Evolutionary conservation across 2,888 invertebrate genomes (phyloP).

Genomic region (Cephus spinipes): DNA sequence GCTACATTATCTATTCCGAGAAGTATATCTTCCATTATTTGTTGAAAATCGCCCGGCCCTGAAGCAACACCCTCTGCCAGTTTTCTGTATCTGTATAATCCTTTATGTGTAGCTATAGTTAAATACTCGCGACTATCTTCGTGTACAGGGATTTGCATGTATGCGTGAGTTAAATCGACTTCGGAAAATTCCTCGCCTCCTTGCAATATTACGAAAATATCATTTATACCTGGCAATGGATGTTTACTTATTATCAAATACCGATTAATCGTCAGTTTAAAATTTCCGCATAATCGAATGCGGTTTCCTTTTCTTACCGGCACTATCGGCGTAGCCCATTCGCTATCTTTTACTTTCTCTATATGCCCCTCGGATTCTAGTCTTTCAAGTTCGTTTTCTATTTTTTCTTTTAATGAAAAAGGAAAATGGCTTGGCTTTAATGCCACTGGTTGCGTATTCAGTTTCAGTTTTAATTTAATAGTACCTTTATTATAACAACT

Average conservation of each 20-base stretch:
- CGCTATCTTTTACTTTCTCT: not conserved
- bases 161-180: conserved; percentile 16
- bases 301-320: not conserved
- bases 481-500: no score
- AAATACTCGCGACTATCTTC: conserved; percentile 4
- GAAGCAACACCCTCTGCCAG: conserved; percentile 17
- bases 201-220: no score
- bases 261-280: no score
- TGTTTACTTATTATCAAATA: no score
- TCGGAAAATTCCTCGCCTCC: no score
- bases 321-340: conserved; percentile 3
- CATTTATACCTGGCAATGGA: no score
- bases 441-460: no score
- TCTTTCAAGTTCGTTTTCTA: not conserved
- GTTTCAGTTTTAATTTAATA: no score
- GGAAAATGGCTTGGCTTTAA: no score
- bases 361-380: not conserved
- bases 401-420: not conserved
- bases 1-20: conserved; percentile 15
- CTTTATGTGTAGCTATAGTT: conserved; percentile 14
- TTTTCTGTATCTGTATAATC: conserved; percentile 12
- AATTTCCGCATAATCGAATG: no score
- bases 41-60: conserved; percentile 16
- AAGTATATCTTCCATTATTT: conserved; percentile 22
- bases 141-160: conserved; percentile 26